phyloP scores from a whole-genome alignment of 2,797 vertebrate species.

The Periophthalmus magnuspinnatus region DNA sequence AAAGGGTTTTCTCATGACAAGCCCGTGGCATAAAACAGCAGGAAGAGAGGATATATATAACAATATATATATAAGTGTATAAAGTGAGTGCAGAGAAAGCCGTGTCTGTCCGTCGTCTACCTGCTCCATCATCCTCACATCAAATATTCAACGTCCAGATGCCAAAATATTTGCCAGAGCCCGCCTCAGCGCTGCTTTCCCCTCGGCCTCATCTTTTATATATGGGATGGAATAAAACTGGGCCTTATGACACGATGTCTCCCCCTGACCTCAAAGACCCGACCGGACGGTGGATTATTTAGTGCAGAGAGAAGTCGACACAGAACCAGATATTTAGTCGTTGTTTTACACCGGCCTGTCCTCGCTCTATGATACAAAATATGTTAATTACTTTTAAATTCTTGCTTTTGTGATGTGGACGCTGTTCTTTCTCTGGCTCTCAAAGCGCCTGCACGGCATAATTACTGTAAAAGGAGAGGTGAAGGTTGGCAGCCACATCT shows the following conservation, averaged over 20 bases:
- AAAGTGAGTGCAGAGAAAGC: slow-evolving; percentile 44
- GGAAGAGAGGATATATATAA: slow-evolving; percentile 64
- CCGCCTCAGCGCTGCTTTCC: slow-evolving; percentile 42
- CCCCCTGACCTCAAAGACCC: slow-evolving; percentile 64
- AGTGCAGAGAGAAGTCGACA: slow-evolving; percentile 26
- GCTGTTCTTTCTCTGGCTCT: slow-evolving; percentile 51
- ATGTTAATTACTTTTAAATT: slow-evolving; percentile 63
- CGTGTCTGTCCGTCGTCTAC: slow-evolving; percentile 65
- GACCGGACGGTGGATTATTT: slow-evolving; percentile 34
- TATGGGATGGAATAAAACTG: slow-evolving; percentile 66
- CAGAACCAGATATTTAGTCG: slow-evolving; percentile 45
- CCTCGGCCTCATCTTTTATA: slow-evolving; percentile 68
- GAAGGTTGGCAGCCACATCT: slow-evolving; percentile 74
- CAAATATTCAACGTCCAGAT: slow-evolving; percentile 73
- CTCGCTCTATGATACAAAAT: slow-evolving; percentile 55
- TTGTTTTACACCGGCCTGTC: slow-evolving; percentile 45
- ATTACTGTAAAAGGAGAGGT: slow-evolving; percentile 75
- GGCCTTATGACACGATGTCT: slow-evolving; percentile 53
- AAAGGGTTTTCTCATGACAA: slow-evolving; percentile 66
- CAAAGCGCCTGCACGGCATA: slow-evolving; percentile 65
- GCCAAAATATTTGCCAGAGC: slow-evolving; percentile 75
- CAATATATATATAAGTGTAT: slow-evolving; percentile 4
- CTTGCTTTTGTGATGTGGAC: slow-evolving; percentile 68
- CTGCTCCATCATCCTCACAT: slow-evolving; percentile 63
- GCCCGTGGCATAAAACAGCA: slow-evolving; percentile 52